Base-by-base conservation (phyloP, 2,888 invertebrate genomes). In the Macrophya alboannulata region DNA sequence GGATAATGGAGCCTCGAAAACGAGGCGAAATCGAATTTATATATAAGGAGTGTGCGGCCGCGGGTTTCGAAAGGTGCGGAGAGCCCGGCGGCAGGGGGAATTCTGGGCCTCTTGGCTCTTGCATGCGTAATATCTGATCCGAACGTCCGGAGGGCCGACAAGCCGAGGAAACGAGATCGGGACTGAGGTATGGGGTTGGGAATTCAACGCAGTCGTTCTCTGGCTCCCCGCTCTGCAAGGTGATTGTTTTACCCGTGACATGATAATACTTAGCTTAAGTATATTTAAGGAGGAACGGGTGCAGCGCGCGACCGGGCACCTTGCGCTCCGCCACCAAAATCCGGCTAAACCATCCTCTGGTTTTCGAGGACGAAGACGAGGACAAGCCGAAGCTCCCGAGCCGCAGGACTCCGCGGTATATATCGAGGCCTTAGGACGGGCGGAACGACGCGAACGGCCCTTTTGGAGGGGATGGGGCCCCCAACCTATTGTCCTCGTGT, bases 81-180 rank as follows among this genome's bases (percentile, higher is more conserved):
- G 87, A 86, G 31, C 31, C 86, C 86, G 87, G 88, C 85, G 85
- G 72, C 86, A 81, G 84, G 86, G 62, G 51, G 85, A 81, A 90
- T 90, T 90, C 89, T 90, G 88, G 89, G 91, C 55, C 55, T 90
- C 91, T 92, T 89, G 88, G 62, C 62, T 89, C 89, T 89, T 92
- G 92, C 92, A 92, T 92, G 92, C 91, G 90, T 92, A 92, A 92
- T 92, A 92, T 92, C 92, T 91, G 92, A 92, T 92, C 92, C 89
- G 89, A 77, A 90, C 89, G 89, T 90, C 89, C 89, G 89, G 84
- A 89, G 88, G 88, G 89, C 86, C 87, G 86, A 74, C 65, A 82
- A 48, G 45, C 82, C 84, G 77, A 85, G 85, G 86, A 83, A 86
- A 85, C 85, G 87, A 83, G 65, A 86, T 84, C 86, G 87, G 87